Conservation (phyloP, 2,113 vertebrate species). For the Indicator indicator region DNA sequence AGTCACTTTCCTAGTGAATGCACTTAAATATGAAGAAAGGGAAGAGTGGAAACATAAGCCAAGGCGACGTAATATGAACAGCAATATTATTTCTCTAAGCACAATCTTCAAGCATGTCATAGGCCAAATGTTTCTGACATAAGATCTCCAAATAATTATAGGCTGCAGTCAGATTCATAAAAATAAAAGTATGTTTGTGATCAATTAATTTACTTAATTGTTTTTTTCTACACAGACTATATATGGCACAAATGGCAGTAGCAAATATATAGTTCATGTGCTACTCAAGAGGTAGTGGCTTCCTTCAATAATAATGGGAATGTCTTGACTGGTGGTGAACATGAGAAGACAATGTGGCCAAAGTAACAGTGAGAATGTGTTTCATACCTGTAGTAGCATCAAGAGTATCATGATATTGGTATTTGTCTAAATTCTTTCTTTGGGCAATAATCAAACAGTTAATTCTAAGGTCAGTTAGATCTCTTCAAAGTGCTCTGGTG, state of each 20-base stretch:
- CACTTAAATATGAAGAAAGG: not conserved
- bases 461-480: not conserved
- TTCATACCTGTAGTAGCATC: not conserved
- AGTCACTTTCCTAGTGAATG: not conserved
- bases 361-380: not conserved
- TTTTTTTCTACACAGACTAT: not conserved
- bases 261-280: not conserved
- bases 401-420: not conserved
- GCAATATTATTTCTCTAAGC: not conserved
- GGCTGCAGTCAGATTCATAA: not conserved
- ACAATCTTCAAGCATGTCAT: not conserved
- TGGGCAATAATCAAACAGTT: not conserved
- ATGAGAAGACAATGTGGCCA: not conserved
- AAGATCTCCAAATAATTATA: constrained; percentile 8
- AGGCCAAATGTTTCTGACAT: not conserved
- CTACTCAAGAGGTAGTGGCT: not conserved
- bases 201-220: not conserved
- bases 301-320: not conserved
- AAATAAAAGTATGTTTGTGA: not conserved
- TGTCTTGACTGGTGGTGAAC: not conserved
- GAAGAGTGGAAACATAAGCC: not conserved
- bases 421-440: not conserved
- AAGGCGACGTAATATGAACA: constrained; percentile 3
- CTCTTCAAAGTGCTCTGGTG: not conserved
- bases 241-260: not conserved